A percentile compares a stretch with the other conserved stretches of the same genome.
Conservation (phyloP, 1,140 invertebrate genomes). For the Trichonephila clavata region DNA sequence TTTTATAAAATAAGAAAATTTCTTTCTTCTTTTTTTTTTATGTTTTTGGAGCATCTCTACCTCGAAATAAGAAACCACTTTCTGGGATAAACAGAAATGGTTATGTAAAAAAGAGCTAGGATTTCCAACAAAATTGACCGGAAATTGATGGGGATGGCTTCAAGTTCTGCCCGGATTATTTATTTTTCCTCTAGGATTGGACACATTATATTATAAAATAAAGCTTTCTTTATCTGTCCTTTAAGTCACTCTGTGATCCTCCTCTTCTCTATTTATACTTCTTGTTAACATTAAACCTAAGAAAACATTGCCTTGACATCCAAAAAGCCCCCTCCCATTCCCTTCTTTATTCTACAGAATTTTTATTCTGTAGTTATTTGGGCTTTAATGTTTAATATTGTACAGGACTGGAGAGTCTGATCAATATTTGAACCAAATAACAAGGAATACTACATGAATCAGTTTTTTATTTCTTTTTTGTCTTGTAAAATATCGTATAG, state of each 20-base stretch:
- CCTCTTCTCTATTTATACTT: not conserved
- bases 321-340: no score
- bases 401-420: no score
- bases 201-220: not conserved
- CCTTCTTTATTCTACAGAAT: no score
- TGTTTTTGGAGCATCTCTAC: not conserved
- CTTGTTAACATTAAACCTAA: no score
- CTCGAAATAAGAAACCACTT: slow-evolving; percentile 38
- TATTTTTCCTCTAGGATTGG: not conserved
- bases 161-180: slow-evolving; percentile 14
- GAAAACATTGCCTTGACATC: no score
- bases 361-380: no score
- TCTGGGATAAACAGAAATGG: slow-evolving; percentile 41
- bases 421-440: no score
- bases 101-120: slow-evolving; percentile 14
- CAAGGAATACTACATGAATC: no score
- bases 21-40: not conserved
- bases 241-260: not conserved
- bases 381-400: no score
- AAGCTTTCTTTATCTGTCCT: not conserved
- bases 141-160: slow-evolving; percentile 45
- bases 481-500: no score
- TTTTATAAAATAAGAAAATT: slow-evolving; percentile 57
- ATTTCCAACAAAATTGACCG: slow-evolving; percentile 43
- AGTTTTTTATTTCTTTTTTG: no score